These are phyloP conservation scores for Dipodomys spectabilis DNA, from an alignment of 2,113 vertebrate species.

Conservation along the genomic window DNA sequence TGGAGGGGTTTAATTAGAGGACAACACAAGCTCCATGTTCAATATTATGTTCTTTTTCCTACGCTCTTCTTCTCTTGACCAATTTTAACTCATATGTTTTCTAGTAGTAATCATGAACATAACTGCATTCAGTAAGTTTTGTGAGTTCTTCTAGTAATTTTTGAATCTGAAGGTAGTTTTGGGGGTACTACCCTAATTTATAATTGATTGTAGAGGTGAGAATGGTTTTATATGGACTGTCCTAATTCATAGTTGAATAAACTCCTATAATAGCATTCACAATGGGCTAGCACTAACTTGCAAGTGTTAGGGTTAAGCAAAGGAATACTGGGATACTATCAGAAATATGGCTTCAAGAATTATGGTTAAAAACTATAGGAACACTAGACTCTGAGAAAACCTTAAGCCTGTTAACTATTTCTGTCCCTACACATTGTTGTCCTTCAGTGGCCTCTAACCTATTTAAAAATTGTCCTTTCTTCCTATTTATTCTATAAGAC, in stretches of 20 bases:
- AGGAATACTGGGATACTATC: neutral
- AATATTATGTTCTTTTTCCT: neutral
- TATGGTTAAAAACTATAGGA: neutral
- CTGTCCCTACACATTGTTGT: constrained; percentile 34
- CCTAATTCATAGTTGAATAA: neutral
- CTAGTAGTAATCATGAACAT: neutral
- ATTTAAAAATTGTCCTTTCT: neutral
- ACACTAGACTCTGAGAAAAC: neutral
- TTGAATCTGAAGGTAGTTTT: neutral
- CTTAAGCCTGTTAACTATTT: constrained; percentile 10
- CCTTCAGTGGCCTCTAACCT: neutral
- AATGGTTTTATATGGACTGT: neutral
- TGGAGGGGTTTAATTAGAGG: neutral
- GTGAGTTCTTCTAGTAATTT: neutral
- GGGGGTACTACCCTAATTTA: neutral
- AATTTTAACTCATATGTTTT: neutral
- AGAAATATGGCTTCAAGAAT: neutral
- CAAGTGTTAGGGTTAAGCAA: too few species aligned
- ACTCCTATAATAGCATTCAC: neutral
- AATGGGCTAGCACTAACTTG: neutral
- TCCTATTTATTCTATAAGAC: neutral
- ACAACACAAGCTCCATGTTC: neutral
- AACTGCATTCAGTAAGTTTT: constrained; percentile 6
- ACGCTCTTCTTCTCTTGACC: neutral
- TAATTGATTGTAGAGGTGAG: neutral